phyloP scores from a whole-genome alignment of 1,140 invertebrate species.

The Trichomalopsis sarcophagae region DNA sequence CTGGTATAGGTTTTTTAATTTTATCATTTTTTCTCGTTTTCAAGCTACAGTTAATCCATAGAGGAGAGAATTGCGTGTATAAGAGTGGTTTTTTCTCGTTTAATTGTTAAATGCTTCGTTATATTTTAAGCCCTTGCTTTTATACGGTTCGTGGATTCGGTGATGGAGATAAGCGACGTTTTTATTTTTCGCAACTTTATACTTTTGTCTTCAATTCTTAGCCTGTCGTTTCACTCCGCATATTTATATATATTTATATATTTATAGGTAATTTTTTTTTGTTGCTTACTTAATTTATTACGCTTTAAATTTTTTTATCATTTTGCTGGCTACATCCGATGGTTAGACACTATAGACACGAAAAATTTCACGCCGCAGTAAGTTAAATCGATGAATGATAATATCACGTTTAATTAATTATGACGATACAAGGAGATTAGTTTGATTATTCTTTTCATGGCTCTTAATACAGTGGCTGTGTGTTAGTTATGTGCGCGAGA shows the following conservation, averaged over 20 bases:
- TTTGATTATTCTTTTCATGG: constrained; percentile 40
- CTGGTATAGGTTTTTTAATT: constrained; percentile 9
- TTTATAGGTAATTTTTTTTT: constrained; percentile 21
- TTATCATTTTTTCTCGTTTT: constrained; percentile 46
- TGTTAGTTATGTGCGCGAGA: neutral
- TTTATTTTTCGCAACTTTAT: neutral
- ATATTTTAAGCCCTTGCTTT: constrained; percentile 34
- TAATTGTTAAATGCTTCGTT: constrained; percentile 26
- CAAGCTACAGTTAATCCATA: constrained; percentile 25
- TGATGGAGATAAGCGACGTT: constrained; percentile 28
- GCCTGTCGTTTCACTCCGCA: neutral
- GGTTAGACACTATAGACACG: constrained; percentile 36
- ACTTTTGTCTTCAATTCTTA: neutral
- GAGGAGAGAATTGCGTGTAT: constrained; percentile 16
- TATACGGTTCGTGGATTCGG: constrained; percentile 22
- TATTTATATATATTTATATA: neutral
- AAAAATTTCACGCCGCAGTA: constrained; percentile 27
- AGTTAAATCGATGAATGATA: constrained; percentile 32
- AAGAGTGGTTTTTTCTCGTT: constrained; percentile 32
- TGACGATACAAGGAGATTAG: constrained; percentile 46
- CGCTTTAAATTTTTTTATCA: constrained; percentile 12
- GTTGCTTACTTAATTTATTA: constrained; percentile 18
- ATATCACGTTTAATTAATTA: constrained; percentile 42
- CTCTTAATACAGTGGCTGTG: neutral
- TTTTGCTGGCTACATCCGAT: constrained; percentile 35